Base-by-base conservation (phyloP, 2,888 invertebrate species). In the Chirona hameri region DNA sequence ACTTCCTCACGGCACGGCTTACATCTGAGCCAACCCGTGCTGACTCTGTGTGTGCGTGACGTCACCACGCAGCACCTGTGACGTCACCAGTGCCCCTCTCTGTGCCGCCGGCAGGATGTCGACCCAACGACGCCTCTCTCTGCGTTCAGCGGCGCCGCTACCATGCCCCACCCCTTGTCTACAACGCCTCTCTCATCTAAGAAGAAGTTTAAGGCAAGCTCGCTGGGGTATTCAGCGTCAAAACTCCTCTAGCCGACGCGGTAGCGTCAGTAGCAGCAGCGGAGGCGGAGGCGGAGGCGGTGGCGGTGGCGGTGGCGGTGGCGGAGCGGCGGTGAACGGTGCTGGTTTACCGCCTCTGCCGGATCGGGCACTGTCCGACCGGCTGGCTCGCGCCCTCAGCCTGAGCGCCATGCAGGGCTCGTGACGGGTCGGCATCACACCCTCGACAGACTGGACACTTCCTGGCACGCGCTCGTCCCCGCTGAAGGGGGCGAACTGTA, bases 141-240 rank as follows among this genome's bases (percentile, higher is more conserved):
- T 48, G 14, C 80, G 80, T 80, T 80, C 80, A 52, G 52, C 55
- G 80, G 80, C 52, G 52, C 52, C 10, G 14, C 80, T 52, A 80
- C 80, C 80, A 80, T 80, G 80, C 80, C 80, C 55, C 52, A 80
- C 55, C 80, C 80, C 55, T 52, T 29, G 52, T 52, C 55, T 14
- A 80, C 55, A 55, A 80, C 80, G 48, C 80, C 80, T 52, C 52
- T 76, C 76, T 76, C 52, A 52, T 80, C 80, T 80, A 52, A 48
- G 80, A 80, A 80, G 52, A 80, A 80, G 52, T 80, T 80, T 55
- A 80, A 80, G 52, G 52, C 80, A 48, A 55, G 52, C 55, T 80
- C 80, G 80, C 52, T 80, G n/a, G 80, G 80, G 27, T 48, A 52
- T 48, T 80, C 80, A 48, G 39, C 76, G 2, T 27, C 27, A 39